Evolutionary conservation across 2,113 vertebrate species (phyloP).

Genomic region (Edolisoma coerulescens): DNA sequence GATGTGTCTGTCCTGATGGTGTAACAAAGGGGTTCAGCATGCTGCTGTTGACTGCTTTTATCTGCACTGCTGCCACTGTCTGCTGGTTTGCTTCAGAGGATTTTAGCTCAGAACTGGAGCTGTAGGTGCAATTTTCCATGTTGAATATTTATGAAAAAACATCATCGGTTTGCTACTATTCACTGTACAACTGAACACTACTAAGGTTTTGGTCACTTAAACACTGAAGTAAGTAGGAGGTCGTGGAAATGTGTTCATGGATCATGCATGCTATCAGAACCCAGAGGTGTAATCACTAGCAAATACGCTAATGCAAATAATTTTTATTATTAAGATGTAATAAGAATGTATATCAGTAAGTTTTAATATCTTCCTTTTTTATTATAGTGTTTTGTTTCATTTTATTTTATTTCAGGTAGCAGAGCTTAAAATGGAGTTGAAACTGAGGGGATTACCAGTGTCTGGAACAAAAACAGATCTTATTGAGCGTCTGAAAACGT

Average conservation of each 20-base stretch:
- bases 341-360: neutral
- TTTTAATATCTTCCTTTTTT: neutral
- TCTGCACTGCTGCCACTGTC: neutral
- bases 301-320: neutral
- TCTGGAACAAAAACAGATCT: slow-evolving; percentile 97
- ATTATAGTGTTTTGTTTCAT: neutral
- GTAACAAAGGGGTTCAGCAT: neutral
- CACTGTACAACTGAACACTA: neutral
- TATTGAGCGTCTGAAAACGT: slow-evolving; percentile 92
- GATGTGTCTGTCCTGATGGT: neutral
- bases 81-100: neutral
- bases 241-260: neutral
- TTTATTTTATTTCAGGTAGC: slow-evolving; percentile 80
- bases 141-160: neutral
- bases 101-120: neutral
- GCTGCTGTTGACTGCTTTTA: neutral
- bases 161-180: neutral
- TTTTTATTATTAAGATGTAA: neutral
- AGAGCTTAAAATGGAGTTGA: slow-evolving; percentile 94
- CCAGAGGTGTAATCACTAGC: neutral
- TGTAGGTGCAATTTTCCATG: neutral
- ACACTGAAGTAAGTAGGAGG: neutral
- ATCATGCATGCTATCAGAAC: neutral
- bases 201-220: neutral
- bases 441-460: slow-evolving; percentile 91